Percentiles rank a stretch among this genome's conserved stretches.
phyloP scores from a whole-genome alignment of 2,113 vertebrate species.

The Myxocyprinus asiaticus region DNA sequence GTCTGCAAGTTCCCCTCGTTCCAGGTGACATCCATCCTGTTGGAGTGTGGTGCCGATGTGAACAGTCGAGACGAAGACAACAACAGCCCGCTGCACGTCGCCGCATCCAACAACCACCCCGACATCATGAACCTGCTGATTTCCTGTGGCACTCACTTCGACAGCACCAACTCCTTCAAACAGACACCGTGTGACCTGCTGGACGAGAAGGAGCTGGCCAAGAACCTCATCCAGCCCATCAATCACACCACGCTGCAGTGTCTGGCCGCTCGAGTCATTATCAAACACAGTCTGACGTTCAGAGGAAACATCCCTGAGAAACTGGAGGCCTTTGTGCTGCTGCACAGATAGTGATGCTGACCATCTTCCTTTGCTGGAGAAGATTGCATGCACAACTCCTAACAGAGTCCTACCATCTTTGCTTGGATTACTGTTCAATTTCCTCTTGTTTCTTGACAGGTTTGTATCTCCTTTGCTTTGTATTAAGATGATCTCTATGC shows the following conservation, averaged over 20 bases:
- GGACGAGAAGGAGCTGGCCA: conserved; percentile 94
- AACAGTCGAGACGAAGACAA: conserved; percentile 91
- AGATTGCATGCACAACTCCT: neutral
- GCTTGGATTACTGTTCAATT: neutral
- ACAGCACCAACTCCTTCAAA: conserved; percentile 90
- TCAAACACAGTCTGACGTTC: conserved; percentile 87
- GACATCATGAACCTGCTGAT: conserved; percentile 98
- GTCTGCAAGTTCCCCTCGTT: conserved; percentile 98
- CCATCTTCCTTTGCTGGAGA: no score
- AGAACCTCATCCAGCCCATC: conserved; percentile 96
- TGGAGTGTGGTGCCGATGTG: conserved; percentile 96
- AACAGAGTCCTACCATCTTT: conserved; percentile 44
- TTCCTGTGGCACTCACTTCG: conserved; percentile 93
- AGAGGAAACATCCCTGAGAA: conserved; percentile 92
- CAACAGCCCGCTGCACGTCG: conserved; percentile 93
- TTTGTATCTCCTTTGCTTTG: conserved; percentile 62
- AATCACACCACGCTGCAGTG: conserved; percentile 98
- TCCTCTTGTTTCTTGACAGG: conserved; percentile 57
- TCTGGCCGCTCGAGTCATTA: conserved; percentile 92
- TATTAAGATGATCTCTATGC: conserved; percentile 61
- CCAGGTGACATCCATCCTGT: conserved; percentile 89
- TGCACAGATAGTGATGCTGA: conserved; percentile 91
- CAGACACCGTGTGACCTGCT: conserved; percentile 95
- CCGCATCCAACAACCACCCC: conserved; percentile 94
- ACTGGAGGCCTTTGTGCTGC: conserved; percentile 92